phyloP scores from a whole-genome alignment of 2,888 invertebrate genomes.

The Anaspis maculata region DNA sequence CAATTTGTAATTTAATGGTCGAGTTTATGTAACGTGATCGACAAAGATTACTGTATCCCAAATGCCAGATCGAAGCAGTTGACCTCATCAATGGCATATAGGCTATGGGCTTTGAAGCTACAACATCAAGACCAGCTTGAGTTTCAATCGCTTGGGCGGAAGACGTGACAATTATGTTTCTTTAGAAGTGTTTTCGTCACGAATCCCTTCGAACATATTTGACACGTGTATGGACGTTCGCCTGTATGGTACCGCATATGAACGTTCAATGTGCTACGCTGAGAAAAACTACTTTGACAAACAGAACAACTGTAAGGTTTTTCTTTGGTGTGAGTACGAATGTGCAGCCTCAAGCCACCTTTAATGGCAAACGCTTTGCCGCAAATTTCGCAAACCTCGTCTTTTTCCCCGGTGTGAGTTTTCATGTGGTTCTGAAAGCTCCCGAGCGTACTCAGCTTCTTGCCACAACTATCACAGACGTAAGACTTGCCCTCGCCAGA shows the following conservation, averaged over 20 bases:
- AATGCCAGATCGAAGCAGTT: too few relatives aligned
- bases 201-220: slow-evolving; percentile 16
- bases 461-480: slow-evolving; percentile 17
- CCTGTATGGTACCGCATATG: slow-evolving; percentile 7
- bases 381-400: slow-evolving; percentile 42
- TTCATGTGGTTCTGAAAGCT: slow-evolving; percentile 29
- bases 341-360: slow-evolving; percentile 21
- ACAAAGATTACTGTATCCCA: too few relatives aligned
- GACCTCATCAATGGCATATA: slow-evolving; percentile 9
- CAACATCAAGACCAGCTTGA: slow-evolving; percentile 1
- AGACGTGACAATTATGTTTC: slow-evolving; percentile 2
- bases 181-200: slow-evolving; percentile 5
- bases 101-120: too few relatives aligned
- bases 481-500: slow-evolving; percentile 38
- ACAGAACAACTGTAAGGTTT: slow-evolving; percentile 44
- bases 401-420: slow-evolving; percentile 31
- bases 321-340: slow-evolving; percentile 26
- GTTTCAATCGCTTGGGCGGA: background rate
- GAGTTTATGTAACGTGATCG: too few relatives aligned
- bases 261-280: slow-evolving; percentile 45
- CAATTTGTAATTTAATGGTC: too few relatives aligned
- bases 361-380: slow-evolving; percentile 42
- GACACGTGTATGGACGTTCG: slow-evolving; percentile 9
- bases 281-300: slow-evolving; percentile 43
- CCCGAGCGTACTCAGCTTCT: slow-evolving; percentile 26